Conservation (phyloP, 2,113 vertebrate species). For the Passer montanus region DNA sequence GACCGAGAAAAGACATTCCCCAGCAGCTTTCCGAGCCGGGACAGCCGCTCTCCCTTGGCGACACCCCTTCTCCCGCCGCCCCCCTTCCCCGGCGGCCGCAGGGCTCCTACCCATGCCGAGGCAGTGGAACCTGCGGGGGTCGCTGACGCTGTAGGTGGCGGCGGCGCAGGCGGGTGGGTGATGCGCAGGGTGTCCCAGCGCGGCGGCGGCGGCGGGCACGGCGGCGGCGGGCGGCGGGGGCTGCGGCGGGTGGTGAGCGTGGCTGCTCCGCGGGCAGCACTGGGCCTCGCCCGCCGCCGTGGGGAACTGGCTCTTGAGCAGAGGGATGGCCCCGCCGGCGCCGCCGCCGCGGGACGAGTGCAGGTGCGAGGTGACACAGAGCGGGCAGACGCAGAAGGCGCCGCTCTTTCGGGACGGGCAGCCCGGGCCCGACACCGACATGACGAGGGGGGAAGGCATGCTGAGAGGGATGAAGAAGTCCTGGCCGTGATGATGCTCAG, state of each 20-base stretch:
- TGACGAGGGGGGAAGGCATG: slow-evolving; percentile 89
- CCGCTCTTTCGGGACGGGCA: slow-evolving; percentile 92
- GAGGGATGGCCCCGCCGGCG: slow-evolving; percentile 79
- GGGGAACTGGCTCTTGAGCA: slow-evolving; percentile 89
- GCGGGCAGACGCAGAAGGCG: slow-evolving; percentile 92
- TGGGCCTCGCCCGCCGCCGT: slow-evolving; percentile 78
- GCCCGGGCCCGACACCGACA: slow-evolving; percentile 85
- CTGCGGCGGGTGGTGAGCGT: slow-evolving; percentile 66
- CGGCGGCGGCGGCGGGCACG: slow-evolving; percentile 56
- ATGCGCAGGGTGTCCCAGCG: slow-evolving; percentile 84
- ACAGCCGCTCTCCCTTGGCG: background rate
- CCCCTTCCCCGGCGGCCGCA: background rate
- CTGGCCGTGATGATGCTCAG: slow-evolving; percentile 82
- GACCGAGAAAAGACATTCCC: background rate
- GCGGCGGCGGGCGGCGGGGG: slow-evolving; percentile 63
- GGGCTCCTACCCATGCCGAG: slow-evolving; percentile 88
- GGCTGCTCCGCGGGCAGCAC: slow-evolving; percentile 85
- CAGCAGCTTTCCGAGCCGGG: background rate
- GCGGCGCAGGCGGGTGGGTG: slow-evolving; percentile 91
- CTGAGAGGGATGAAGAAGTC: slow-evolving; percentile 94
- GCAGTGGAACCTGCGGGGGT: slow-evolving; percentile 94
- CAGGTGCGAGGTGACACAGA: slow-evolving; percentile 96
- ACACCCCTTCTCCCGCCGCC: background rate
- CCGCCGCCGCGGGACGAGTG: slow-evolving; percentile 79
- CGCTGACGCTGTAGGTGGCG: slow-evolving; percentile 90